These are phyloP conservation scores for Oncorhynchus tshawytscha DNA, from an alignment of 2,113 vertebrate species.

Conservation along the genomic window DNA sequence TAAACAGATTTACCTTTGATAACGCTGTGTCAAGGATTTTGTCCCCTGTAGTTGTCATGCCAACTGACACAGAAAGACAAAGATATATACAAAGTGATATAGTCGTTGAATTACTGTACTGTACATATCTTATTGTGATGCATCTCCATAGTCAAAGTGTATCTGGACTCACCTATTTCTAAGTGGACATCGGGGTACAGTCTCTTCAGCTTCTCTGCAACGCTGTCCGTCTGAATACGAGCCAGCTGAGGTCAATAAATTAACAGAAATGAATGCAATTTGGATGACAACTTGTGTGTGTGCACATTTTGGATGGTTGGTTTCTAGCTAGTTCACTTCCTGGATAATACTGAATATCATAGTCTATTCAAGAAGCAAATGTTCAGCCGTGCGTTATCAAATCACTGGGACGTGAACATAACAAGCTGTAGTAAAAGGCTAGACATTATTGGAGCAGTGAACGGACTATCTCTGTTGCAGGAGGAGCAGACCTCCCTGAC, in stretches of 20 bases:
- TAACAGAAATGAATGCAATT: background rate
- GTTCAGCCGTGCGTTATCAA: too few species aligned
- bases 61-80: slow-evolving; percentile 77
- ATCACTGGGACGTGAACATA: too few species aligned
- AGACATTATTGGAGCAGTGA: background rate
- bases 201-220: slow-evolving; percentile 76
- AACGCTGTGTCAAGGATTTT: slow-evolving; percentile 95
- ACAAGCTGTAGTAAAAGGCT: too few species aligned
- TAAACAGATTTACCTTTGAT: slow-evolving; percentile 84
- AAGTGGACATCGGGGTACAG: slow-evolving; percentile 75
- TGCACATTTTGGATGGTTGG: background rate
- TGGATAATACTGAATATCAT: too few species aligned
- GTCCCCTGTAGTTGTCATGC: slow-evolving; percentile 94
- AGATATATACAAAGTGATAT: background rate
- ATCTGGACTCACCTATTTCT: slow-evolving; percentile 81
- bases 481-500: background rate
- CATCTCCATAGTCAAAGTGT: too few species aligned
- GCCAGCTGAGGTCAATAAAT: slow-evolving; percentile 77
- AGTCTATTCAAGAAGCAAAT: too few species aligned
- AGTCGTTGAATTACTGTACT: too few species aligned
- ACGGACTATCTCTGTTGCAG: slow-evolving; percentile 23
- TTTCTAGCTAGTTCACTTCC: background rate
- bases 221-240: slow-evolving; percentile 86
- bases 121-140: background rate
- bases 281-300: background rate